These are phyloP conservation scores for Ficedula albicollis DNA, from an alignment of 2,797 vertebrate genomes.

Conservation along the genomic window DNA sequence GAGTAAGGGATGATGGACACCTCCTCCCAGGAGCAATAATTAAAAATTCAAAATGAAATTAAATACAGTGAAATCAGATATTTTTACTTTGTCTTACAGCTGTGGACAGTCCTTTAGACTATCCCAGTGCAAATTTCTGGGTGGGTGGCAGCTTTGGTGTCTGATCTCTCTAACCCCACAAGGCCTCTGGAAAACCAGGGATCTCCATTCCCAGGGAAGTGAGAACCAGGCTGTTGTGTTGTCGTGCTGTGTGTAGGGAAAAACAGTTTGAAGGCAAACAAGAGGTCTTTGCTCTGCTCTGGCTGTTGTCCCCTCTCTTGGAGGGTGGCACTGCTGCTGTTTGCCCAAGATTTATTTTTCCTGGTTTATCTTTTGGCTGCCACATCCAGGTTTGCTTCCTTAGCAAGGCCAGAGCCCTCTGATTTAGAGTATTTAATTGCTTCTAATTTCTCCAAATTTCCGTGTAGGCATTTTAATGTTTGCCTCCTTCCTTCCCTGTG, in stretches of 20 bases:
- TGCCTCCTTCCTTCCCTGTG: background rate
- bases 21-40: background rate
- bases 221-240: fast-evolving
- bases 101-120: background rate
- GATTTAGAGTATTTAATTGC: background rate
- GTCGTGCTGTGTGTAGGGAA: background rate
- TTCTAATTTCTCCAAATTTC: conserved; percentile 5
- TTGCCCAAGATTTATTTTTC: background rate
- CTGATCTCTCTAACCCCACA: background rate
- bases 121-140: fast-evolving
- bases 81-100: background rate
- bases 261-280: background rate
- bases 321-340: background rate
- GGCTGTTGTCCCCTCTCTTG: background rate
- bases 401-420: background rate
- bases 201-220: background rate
- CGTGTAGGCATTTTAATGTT: background rate
- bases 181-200: background rate
- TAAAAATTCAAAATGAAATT: background rate
- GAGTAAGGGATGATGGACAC: background rate
- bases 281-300: background rate
- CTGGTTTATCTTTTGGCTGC: background rate
- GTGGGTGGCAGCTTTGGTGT: background rate
- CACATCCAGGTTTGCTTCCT: background rate
- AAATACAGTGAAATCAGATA: background rate